Conservation (phyloP, 2,113 vertebrate genomes). For the Bubo bubo region DNA sequence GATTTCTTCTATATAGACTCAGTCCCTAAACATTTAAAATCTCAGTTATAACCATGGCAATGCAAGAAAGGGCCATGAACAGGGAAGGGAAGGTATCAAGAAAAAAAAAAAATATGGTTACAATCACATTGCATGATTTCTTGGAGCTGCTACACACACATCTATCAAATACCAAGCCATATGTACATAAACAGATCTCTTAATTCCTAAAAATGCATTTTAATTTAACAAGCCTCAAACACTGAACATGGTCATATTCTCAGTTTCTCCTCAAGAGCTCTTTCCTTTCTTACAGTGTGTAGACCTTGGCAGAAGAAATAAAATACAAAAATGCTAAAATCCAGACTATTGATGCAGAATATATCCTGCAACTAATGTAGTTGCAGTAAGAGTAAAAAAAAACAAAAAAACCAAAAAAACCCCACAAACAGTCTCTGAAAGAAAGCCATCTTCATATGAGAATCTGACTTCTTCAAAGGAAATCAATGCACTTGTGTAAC, state of each 20-base stretch:
- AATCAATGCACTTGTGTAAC: neutral
- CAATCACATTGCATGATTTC: neutral
- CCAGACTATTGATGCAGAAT: neutral
- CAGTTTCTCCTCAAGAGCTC: neutral
- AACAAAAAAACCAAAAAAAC: too few species aligned
- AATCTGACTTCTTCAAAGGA: slow-evolving; percentile 33
- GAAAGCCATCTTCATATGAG: neutral
- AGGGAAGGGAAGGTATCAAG: neutral
- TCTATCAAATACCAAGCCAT: neutral
- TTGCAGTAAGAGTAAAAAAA: neutral
- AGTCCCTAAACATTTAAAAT: neutral
- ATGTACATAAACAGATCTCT: neutral
- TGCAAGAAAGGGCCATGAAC: neutral
- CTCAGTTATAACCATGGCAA: neutral
- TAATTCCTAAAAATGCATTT: neutral
- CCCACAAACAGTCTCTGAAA: neutral
- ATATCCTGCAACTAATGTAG: neutral
- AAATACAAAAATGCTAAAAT: neutral
- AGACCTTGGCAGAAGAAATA: neutral
- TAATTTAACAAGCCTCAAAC: neutral
- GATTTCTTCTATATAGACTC: neutral
- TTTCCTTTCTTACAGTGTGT: neutral
- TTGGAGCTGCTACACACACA: neutral
- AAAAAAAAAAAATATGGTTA: neutral
- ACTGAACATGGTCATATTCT: neutral